These are phyloP conservation scores for Parnassius glacialis DNA, from an alignment of 2,888 invertebrate genomes.

Conservation along the genomic window DNA sequence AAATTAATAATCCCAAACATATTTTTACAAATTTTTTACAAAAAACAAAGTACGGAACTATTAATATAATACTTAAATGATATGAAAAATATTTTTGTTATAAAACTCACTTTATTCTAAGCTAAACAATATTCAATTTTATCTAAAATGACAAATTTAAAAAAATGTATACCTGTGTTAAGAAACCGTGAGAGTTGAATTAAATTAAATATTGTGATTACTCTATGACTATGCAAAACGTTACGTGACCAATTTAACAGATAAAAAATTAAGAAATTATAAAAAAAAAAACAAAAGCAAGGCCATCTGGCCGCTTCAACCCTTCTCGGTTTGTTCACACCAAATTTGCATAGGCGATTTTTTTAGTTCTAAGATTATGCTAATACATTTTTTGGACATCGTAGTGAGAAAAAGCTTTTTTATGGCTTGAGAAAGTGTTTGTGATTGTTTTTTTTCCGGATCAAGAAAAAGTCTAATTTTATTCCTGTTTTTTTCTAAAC, in stretches of 20 bases:
- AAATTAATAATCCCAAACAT: too few species aligned
- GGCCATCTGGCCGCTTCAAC: slow-evolving; percentile 52
- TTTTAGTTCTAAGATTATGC: slow-evolving; percentile 70
- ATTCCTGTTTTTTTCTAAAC: too few species aligned
- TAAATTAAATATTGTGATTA: slow-evolving; percentile 53
- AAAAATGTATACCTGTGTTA: slow-evolving; percentile 37
- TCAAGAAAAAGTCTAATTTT: slow-evolving; percentile 28
- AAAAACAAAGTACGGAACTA: too few species aligned
- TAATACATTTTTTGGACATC: slow-evolving; percentile 75
- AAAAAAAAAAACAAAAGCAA: slow-evolving; percentile 46
- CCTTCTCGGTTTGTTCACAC: slow-evolving; percentile 43
- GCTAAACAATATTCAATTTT: not conserved
- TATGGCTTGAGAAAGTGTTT: slow-evolving; percentile 41
- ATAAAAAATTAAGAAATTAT: slow-evolving; percentile 41
- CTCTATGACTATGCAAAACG: slow-evolving; percentile 41
- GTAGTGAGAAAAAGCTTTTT: slow-evolving; percentile 50
- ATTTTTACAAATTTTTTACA: too few species aligned
- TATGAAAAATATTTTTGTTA: too few species aligned
- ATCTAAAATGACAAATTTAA: slow-evolving; percentile 32
- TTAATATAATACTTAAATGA: too few species aligned
- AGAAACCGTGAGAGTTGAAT: slow-evolving; percentile 66
- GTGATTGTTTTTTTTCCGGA: slow-evolving; percentile 28
- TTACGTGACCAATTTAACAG: slow-evolving; percentile 73
- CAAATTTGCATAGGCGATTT: slow-evolving; percentile 76
- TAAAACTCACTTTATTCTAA: too few species aligned